Base-by-base conservation (phyloP, 2,797 vertebrate species). In the Darevskia nairensis region DNA sequence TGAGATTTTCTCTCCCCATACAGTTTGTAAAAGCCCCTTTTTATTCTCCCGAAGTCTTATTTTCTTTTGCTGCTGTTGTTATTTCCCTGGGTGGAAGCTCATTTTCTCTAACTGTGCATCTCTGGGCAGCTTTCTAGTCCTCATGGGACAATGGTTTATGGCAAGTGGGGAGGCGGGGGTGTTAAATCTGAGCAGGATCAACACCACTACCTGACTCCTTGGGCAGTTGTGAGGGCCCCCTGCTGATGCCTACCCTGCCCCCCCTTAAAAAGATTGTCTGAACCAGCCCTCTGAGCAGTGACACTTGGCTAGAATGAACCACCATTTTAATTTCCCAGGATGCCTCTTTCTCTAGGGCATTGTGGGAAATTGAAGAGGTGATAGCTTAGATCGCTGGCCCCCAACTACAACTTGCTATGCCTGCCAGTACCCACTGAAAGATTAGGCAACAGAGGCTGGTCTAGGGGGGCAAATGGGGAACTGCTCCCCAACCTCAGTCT, bases 81-180 rank as follows among this genome's bases (percentile, higher is more conserved):
- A 83, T 19, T 2, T 71, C 4, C 64, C 75, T 82, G 32, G 2
- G 41, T 19, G 0, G 3, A 75, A 79, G 0, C 4, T 64, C 59
- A 77, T 1, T 17, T 80, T 35, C 0, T 32, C 10, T 2, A 1
- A 68, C 85, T 0, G 0, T 8, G 21, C 0, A 4, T 17, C n/a
- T 25, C 29, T 17, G 4, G 44, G 17, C 35, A 2, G 1, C 9
- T 8, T 11, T 71, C 23, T 21, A 9, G 0, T 0, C 11, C 41
- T 68, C 46, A 82, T 87, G 50, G 27, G 25, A 85, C 76, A 27
- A 19, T 0, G 2, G 55, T 21, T 71, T 69, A 32, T 35, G 29
- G 71, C 0, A 0, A 50, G 50, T 11, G 50, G 41, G 80, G 74
- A 69, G 75, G 66, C n/a, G 66, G 32, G 39, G 44, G 85, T 55